phyloP scores from a whole-genome alignment of 2,888 invertebrate species.

The Heliconius ethilla region DNA sequence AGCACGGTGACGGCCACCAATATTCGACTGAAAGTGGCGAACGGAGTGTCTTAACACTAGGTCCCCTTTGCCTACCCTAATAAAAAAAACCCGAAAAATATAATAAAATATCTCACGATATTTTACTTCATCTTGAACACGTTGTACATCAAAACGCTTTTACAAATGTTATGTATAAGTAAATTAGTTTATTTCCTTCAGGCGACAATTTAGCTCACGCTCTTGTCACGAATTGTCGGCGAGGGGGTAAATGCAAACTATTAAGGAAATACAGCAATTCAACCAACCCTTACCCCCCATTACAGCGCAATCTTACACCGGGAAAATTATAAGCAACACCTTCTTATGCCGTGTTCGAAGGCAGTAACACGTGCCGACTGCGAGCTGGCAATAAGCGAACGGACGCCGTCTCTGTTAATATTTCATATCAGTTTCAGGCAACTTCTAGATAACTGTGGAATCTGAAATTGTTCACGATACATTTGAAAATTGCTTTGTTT shows the following conservation, averaged over 20 bases:
- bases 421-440: constrained; percentile 41
- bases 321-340: constrained; percentile 81
- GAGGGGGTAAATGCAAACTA: constrained; percentile 80
- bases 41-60: not conserved
- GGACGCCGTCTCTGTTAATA: constrained; percentile 44
- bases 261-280: constrained; percentile 82
- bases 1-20: not conserved
- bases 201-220: constrained; percentile 80
- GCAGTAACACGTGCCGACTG: constrained; percentile 66
- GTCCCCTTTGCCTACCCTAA: not conserved
- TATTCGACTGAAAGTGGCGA: not conserved
- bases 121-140: constrained; percentile 8
- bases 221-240: constrained; percentile 81
- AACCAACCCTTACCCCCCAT: constrained; percentile 78
- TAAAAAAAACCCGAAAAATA: not conserved
- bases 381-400: constrained; percentile 43
- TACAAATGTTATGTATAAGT: constrained; percentile 73
- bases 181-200: constrained; percentile 82
- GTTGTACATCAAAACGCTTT: constrained; percentile 56
- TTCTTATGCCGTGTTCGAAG: constrained; percentile 71
- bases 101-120: not conserved
- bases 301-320: constrained; percentile 78
- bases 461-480: constrained; percentile 25
- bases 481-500: not conserved
- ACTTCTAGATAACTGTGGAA: constrained; percentile 34